These are phyloP conservation scores for Diabrotica virgifera DNA, from an alignment of 1,140 invertebrate genomes.

Conservation along the genomic window DNA sequence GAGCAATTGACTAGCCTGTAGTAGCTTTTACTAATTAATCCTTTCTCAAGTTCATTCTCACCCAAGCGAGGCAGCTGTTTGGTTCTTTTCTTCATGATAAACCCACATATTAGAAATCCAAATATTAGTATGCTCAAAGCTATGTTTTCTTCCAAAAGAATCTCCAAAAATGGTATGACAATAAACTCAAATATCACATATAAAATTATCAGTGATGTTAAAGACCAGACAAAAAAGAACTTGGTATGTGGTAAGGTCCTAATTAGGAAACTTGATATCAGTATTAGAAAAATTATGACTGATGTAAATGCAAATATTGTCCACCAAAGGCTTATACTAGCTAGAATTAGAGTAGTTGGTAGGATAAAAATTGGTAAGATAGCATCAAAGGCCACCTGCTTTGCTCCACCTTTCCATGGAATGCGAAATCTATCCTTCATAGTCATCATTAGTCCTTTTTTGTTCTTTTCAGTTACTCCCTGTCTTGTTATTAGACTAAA, in stretches of 20 bases:
- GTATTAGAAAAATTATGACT: conserved; percentile 60
- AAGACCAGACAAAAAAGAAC: conserved; percentile 67
- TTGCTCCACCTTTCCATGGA: conserved; percentile 58
- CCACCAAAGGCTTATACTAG: conserved; percentile 57
- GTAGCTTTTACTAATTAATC: conserved; percentile 28
- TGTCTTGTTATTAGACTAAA: conserved; percentile 39
- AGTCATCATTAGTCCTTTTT: conserved; percentile 42
- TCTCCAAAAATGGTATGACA: conserved; percentile 63
- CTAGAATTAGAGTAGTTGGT: conserved; percentile 57
- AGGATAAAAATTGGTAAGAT: conserved; percentile 62
- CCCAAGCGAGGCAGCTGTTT: conserved; percentile 25
- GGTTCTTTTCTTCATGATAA: conserved; percentile 54
- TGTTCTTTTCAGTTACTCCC: conserved; percentile 30
- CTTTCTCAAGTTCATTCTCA: conserved; percentile 32
- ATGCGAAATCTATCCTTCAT: conserved; percentile 55
- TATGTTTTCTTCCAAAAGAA: conserved; percentile 65
- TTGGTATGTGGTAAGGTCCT: conserved; percentile 51
- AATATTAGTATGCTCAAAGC: conserved; percentile 58
- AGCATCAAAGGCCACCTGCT: conserved; percentile 55
- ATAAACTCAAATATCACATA: conserved; percentile 64
- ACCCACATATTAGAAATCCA: conserved; percentile 57
- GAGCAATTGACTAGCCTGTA: conserved; percentile 33
- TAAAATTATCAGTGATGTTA: conserved; percentile 60
- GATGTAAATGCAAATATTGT: conserved; percentile 63
- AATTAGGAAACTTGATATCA: conserved; percentile 58